These are phyloP conservation scores for Oreohelix idahoensis DNA, from an alignment of 1,140 invertebrate genomes.

Conservation along the genomic window DNA sequence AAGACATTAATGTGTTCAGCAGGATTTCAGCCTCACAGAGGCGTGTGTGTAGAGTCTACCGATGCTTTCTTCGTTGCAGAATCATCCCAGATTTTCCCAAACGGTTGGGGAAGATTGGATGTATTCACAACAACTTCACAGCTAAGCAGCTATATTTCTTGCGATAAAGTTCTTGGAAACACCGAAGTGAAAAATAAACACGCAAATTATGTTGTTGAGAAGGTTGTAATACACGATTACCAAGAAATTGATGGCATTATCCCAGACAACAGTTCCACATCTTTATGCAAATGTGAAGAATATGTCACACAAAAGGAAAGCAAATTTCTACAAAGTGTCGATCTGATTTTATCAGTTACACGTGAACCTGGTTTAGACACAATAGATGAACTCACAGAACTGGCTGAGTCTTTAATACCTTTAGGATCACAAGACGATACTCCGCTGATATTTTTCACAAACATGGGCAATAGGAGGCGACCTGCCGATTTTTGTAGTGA, in stretches of 20 bases:
- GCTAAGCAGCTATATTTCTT: background rate
- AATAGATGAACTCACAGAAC: background rate
- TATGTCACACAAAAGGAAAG: background rate
- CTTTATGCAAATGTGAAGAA: background rate
- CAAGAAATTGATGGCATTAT: background rate
- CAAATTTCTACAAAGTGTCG: background rate
- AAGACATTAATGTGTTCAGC: background rate
- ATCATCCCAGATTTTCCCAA: background rate
- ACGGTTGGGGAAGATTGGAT: background rate
- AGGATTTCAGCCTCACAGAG: background rate
- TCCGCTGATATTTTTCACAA: background rate
- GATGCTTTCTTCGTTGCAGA: background rate
- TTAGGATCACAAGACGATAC: background rate
- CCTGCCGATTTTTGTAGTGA: background rate
- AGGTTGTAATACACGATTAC: background rate
- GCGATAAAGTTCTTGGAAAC: background rate
- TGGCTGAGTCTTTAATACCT: background rate
- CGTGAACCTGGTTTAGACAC: background rate
- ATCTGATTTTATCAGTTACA: background rate
- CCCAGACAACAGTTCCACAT: background rate
- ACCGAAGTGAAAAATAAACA: background rate
- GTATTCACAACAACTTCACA: background rate
- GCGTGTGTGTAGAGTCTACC: background rate
- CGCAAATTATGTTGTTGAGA: background rate
- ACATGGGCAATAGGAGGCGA: background rate